phyloP scores from a whole-genome alignment of 2,797 vertebrate species.

The Mastacembelus armatus region DNA sequence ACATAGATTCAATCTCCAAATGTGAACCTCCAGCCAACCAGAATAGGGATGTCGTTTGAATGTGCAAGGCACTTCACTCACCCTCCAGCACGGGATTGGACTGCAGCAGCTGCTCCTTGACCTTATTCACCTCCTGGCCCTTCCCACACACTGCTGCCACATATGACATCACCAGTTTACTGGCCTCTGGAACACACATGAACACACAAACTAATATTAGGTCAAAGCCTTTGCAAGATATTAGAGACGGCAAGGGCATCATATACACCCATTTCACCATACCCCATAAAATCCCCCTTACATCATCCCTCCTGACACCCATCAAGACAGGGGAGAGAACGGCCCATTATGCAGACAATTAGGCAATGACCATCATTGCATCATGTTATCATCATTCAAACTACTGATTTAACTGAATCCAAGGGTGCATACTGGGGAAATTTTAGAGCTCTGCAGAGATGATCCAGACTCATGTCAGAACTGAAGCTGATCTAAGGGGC shows the following conservation, averaged over 20 bases:
- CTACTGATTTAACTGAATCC: conserved; percentile 32
- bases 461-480: conserved; percentile 32
- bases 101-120: conserved; percentile 98
- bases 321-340: conserved; percentile 41
- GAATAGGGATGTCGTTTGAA: neutral
- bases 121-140: conserved; percentile 98
- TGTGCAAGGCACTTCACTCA: conserved; percentile 76
- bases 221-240: conserved; percentile 56
- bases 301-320: conserved; percentile 61
- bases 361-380: conserved; percentile 59
- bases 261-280: conserved; percentile 32
- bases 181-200: conserved; percentile 89
- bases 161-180: conserved; percentile 99
- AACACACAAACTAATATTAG: conserved; percentile 52
- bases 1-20: neutral
- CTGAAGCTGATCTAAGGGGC: conserved; percentile 2
- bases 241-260: conserved; percentile 33
- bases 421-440: conserved; percentile 19
- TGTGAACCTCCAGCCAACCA: conserved; percentile 20
- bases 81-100: conserved; percentile 99
- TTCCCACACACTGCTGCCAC: conserved; percentile 99
- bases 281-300: conserved; percentile 67
- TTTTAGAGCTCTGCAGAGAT: conserved; percentile 23
- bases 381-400: conserved; percentile 64
- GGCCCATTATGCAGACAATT: conserved; percentile 17